These are phyloP conservation scores for Microchirus variegatus DNA, from an alignment of 2,797 vertebrate genomes.

Conservation along the genomic window DNA sequence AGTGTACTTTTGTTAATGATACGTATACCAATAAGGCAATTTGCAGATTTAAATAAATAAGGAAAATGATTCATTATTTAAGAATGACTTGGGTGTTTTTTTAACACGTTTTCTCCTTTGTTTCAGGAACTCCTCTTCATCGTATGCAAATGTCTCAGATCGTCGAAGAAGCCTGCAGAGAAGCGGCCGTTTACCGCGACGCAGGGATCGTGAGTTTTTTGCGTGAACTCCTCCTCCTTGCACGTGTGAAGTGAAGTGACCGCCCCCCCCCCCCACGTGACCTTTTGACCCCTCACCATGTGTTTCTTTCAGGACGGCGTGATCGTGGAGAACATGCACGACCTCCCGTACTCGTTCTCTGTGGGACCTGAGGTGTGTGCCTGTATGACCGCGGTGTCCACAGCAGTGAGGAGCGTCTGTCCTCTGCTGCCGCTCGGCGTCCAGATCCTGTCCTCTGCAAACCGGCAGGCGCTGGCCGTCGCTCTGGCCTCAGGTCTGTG, in stretches of 20 bases:
- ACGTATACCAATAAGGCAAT: too few species aligned
- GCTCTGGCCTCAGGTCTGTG: conserved; percentile 88
- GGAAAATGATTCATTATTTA: too few species aligned
- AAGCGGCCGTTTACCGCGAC: conserved; percentile 83
- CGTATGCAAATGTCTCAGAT: conserved; percentile 81
- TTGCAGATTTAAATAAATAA: too few species aligned
- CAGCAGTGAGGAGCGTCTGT: conserved; percentile 76
- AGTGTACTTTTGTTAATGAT: too few species aligned
- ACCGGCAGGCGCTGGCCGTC: conserved; percentile 83
- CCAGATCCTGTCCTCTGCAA: conserved; percentile 87
- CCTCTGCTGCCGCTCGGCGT: conserved; percentile 81
- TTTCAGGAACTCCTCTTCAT: conserved; percentile 82
- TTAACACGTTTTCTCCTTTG: too few species aligned
- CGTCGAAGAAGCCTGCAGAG: conserved; percentile 81
- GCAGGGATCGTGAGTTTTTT: conserved; percentile 84
- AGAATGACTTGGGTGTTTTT: too few species aligned
- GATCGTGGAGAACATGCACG: conserved; percentile 92
- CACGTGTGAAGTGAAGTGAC: not conserved
- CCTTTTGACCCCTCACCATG: not conserved
- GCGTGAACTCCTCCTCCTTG: not conserved
- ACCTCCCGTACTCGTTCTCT: conserved; percentile 82
- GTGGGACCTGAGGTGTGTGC: conserved; percentile 86
- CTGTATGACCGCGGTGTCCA: conserved; percentile 81
- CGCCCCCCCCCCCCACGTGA: not conserved
- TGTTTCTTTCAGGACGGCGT: conserved; percentile 81